Evolutionary conservation across 2,113 vertebrate species (phyloP).

Genomic region (Propithecus coquereli): DNA sequence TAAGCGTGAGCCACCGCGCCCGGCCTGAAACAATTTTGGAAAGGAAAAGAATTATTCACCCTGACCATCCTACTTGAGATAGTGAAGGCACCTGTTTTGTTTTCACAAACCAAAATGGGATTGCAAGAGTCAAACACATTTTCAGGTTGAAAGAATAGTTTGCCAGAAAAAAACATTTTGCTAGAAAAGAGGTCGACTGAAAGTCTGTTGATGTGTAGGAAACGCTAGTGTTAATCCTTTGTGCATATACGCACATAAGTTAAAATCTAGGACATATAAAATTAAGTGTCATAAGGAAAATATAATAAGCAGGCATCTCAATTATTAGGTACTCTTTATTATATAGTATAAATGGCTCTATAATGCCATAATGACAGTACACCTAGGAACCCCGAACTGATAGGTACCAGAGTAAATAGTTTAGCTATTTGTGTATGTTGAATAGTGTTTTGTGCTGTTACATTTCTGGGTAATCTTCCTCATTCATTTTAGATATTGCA

Average conservation of each 20-base stretch:
- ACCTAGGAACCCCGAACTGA: neutral
- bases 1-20: no score
- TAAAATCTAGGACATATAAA: constrained; percentile 72
- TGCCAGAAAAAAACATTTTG: neutral
- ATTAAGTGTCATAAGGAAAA: constrained; percentile 68
- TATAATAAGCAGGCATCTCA: constrained; percentile 56
- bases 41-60: constrained; percentile 10
- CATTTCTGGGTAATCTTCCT: neutral
- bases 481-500: neutral
- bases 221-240: constrained; percentile 49
- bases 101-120: constrained; percentile 17
- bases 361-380: neutral
- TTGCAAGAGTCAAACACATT: neutral
- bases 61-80: neutral
- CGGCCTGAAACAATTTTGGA: constrained; percentile 4
- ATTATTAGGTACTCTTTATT: constrained; percentile 40
- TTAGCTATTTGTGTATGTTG: neutral
- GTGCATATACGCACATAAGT: constrained; percentile 45
- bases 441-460: constrained; percentile 12
- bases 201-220: neutral
- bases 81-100: neutral
- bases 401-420: neutral
- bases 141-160: neutral
- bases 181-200: neutral
- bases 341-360: neutral